Base-by-base conservation (phyloP, 2,113 vertebrate genomes). In the Calyptommatus sinebrachiatus region DNA sequence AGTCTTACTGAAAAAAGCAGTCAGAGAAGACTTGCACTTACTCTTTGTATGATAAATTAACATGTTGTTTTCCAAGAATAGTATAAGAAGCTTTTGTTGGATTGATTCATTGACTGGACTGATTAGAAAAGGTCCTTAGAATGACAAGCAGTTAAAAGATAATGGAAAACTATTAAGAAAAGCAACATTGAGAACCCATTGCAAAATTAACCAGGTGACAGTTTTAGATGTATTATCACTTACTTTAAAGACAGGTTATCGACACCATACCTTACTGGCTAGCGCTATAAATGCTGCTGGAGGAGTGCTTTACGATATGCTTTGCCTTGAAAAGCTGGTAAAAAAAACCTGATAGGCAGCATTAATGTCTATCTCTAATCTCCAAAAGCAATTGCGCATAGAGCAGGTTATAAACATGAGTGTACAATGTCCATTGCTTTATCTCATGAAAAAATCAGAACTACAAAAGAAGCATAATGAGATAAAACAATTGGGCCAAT, bases 381-480 rank as follows among this genome's bases (percentile, higher is more conserved):
- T 67, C 18, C 67, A 81, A 84, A 85, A 29, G 57, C 12, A 60
- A 78, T 65, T 79, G 74, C 60, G 75, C 76, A 31, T 78, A 79
- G 12, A 76, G 81, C 75, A 46, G 29, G 31, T 79, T 78, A 68
- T 82, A 82, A 84, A 50, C 75, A 72, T 80, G 75, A 48, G 62
- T 0, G 26, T 76, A 76, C 53, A 83, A 83, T 71, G 53, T 79
- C 78, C 85, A 86, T 11, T 83, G 85, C 72, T 79, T 53, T 85
- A 28, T 73, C 71, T 77, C 62, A 18, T 84, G 68, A 74, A 68
- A 57, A 84, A 69, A 85, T 53, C n/a, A 74, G 31, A 89, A 83
- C 65, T 35, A 35, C 82, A 85, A 50, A 26, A 73, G 73, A 67
- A 48, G 5, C 61, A 71, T 84, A 73, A 57, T 41, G 41, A 35